Conservation (phyloP, 2,888 invertebrate species). For the Drosophila vallismaia region DNA sequence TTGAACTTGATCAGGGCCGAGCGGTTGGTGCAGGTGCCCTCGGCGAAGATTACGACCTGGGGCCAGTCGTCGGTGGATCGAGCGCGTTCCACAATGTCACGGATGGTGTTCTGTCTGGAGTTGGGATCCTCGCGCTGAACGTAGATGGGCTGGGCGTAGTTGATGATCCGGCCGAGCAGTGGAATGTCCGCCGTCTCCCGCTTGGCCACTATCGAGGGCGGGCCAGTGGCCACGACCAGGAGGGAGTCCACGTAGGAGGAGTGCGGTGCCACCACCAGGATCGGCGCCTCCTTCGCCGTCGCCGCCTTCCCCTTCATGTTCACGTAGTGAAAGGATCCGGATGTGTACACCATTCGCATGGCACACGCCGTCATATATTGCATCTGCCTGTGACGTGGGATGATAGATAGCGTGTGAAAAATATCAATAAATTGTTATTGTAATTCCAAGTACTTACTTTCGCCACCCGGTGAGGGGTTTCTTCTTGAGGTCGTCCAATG, state of each 20-base stretch:
- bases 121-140: conserved; percentile 97
- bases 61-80: conserved; percentile 95
- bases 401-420: too few species aligned
- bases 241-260: conserved; percentile 96
- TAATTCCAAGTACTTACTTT: conserved; percentile 86
- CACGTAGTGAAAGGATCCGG: conserved; percentile 92
- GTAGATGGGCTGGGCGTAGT: conserved; percentile 97
- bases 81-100: conserved; percentile 93
- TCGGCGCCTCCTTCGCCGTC: conserved; percentile 89
- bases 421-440: background rate
- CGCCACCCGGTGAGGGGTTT: conserved; percentile 95
- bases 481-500: conserved; percentile 90
- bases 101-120: conserved; percentile 94
- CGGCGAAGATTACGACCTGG: conserved; percentile 96
- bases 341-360: conserved; percentile 90
- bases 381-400: conserved; percentile 85
- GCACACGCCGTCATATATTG: conserved; percentile 88
- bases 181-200: conserved; percentile 92
- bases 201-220: conserved; percentile 95
- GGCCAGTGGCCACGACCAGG: conserved; percentile 91
- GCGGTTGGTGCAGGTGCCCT: conserved; percentile 98
- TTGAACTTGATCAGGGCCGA: conserved; percentile 95
- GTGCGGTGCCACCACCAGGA: conserved; percentile 94
- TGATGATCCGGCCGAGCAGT: conserved; percentile 96
- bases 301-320: conserved; percentile 89